A percentile compares a stretch with the other conserved stretches of the same genome.
These are phyloP conservation scores for Cheirogaleus major DNA, from an alignment of 2,797 vertebrate species.

Conservation along the genomic window DNA sequence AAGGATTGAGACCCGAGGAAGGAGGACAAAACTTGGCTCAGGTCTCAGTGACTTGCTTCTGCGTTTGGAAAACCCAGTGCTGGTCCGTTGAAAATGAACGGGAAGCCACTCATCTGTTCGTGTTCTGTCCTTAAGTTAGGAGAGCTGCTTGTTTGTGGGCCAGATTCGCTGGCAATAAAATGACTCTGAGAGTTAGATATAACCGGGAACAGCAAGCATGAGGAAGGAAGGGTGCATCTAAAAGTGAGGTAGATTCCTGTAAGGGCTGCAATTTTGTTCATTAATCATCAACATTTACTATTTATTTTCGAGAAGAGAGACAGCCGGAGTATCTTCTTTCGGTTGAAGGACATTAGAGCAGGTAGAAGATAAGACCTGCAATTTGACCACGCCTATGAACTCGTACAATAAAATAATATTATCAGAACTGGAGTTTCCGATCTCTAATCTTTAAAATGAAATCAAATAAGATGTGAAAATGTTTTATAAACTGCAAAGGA, in stretches of 20 bases:
- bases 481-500: background rate
- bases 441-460: background rate
- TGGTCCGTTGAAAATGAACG: background rate
- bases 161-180: background rate
- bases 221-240: background rate
- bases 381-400: background rate
- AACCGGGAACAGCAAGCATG: background rate
- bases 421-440: background rate
- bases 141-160: background rate
- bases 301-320: background rate
- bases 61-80: background rate
- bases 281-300: conserved; percentile 56
- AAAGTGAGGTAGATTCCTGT: background rate
- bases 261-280: background rate
- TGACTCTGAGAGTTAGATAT: background rate
- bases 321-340: background rate
- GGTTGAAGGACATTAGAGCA: background rate
- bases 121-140: background rate
- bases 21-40: background rate
- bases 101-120: background rate
- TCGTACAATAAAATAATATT: background rate
- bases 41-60: background rate
- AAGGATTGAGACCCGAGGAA: too few relatives aligned
- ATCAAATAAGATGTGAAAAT: background rate
- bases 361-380: background rate